Conservation (phyloP, 2,797 vertebrate species). For the Pelodytes ibericus region DNA sequence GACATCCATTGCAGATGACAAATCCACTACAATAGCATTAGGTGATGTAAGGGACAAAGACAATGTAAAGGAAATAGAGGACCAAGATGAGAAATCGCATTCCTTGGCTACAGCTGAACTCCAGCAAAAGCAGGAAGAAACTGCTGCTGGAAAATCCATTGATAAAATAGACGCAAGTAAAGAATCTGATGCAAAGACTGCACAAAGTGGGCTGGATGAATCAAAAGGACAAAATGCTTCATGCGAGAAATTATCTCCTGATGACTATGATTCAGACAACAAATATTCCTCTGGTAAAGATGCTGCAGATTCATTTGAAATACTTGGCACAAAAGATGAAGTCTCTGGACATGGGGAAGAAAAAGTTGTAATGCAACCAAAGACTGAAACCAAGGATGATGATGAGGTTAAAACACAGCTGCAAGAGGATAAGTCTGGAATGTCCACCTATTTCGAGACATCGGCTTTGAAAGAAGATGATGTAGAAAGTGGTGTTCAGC, state of each 20-base stretch:
- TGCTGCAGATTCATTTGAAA: constrained; percentile 52
- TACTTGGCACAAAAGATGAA: constrained; percentile 58
- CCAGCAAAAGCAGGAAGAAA: constrained; percentile 60
- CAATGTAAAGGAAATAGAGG: constrained; percentile 63
- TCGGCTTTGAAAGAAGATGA: constrained; percentile 85
- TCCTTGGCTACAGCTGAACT: constrained; percentile 60
- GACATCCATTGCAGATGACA: constrained; percentile 54
- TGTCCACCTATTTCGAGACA: constrained; percentile 98
- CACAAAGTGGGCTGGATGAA: constrained; percentile 51
- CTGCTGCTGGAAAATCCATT: constrained; percentile 1
- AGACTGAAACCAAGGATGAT: constrained; percentile 17
- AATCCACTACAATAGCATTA: constrained; percentile 52
- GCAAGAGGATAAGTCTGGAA: constrained; percentile 88
- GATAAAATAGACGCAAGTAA: constrained; percentile 10
- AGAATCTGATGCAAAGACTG: constrained; percentile 34
- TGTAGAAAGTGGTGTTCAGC: constrained; percentile 66
- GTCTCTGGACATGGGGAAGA: constrained; percentile 60
- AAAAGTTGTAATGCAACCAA: constrained; percentile 46
- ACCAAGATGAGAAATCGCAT: constrained; percentile 59
- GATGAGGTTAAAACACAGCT: constrained; percentile 59
- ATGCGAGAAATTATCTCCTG: constrained; percentile 56
- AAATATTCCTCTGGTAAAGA: constrained; percentile 50
- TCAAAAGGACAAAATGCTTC: constrained; percentile 51
- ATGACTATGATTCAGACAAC: constrained; percentile 52
- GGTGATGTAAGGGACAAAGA: constrained; percentile 63